These are phyloP conservation scores for Micromussa lordhowensis DNA, from an alignment of 92 coral and sea anemone genomes.

Conservation along the genomic window DNA sequence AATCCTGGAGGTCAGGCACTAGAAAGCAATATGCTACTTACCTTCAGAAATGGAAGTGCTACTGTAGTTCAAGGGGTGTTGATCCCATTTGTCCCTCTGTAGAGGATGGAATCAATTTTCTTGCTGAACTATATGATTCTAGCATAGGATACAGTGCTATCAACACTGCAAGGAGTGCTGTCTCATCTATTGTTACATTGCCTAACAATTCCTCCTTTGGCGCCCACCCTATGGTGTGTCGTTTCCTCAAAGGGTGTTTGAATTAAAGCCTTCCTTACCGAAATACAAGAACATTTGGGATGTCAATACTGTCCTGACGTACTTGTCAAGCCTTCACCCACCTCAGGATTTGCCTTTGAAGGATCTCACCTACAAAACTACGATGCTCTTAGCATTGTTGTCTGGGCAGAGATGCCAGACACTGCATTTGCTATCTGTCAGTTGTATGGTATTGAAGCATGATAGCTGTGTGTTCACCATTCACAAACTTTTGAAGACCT, in stretches of 20 bases:
- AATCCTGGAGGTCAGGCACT: no score
- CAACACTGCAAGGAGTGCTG: conserved; percentile 16
- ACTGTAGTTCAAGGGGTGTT: no score
- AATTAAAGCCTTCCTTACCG: background rate
- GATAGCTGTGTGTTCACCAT: no score
- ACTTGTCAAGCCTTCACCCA: conserved; percentile 26
- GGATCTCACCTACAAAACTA: no score
- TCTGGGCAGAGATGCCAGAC: no score
- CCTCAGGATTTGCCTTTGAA: background rate
- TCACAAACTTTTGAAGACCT: no score
- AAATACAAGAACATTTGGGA: conserved; percentile 48
- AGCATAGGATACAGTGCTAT: conserved; percentile 27
- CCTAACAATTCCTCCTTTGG: background rate
- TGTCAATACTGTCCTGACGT: conserved; percentile 25
- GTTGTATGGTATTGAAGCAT: no score
- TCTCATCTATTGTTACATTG: background rate
- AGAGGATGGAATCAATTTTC: background rate
- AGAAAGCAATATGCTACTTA: no score
- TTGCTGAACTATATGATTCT: background rate
- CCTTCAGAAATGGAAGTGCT: no score
- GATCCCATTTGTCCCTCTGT: background rate
- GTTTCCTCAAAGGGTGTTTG: conserved; percentile 29
- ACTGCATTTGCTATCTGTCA: no score
- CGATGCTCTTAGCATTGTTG: no score
- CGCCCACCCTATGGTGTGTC: conserved; percentile 12